Base-by-base conservation (phyloP, 2,113 vertebrate genomes). In the Ciconia boyciana region DNA sequence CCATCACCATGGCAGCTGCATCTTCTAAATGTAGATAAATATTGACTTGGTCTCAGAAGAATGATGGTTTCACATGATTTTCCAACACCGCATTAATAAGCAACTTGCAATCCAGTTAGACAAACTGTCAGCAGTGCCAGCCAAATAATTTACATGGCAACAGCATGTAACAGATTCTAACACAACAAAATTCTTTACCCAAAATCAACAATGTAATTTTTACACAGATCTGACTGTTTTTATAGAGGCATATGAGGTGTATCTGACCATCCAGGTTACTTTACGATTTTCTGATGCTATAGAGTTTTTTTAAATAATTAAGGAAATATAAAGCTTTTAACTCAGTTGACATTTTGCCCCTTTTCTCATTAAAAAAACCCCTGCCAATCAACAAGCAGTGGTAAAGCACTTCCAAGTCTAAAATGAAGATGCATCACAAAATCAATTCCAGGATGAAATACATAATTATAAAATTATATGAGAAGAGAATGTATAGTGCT, bases 21-120 rank as follows among this genome's bases (percentile, higher is more conserved):
- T 84, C 84, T 82, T 72, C 61, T 72, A 83, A 87, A 60, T 41
- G 66, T 21, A 87, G 83, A 66, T 62, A 91, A 96, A 95, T 91
- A 94, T 87, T 97, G 94, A 96, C 89, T 82, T 66, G 76, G 57
- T 95, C 58, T 91, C 66, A 69, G 87, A 78, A 90, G 48, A 87
- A 82, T 17, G 54, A 39, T 65, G 41, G 20, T 80, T 92, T 85
- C 62, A 79, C 51, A 64, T 77, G 61, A 51, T 95, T 96, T 90
- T 90, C 69, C 32, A 94, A 68, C 85, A 44, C 65, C 58, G 62
- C 70, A 95, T 95, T 93, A 94, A 95, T 90, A 97, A 95, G 32
- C 81, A 85, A 76, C 89, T 85, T 89, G 24, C 66, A 92, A 95
- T 92, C 26, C 78, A 96, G 93, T 89, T 54, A 94, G 84, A 79